A percentile compares a stretch with the other conserved stretches of the same genome.
phyloP scores from a whole-genome alignment of 1,140 invertebrate genomes.

The Nephotettix cincticeps region DNA sequence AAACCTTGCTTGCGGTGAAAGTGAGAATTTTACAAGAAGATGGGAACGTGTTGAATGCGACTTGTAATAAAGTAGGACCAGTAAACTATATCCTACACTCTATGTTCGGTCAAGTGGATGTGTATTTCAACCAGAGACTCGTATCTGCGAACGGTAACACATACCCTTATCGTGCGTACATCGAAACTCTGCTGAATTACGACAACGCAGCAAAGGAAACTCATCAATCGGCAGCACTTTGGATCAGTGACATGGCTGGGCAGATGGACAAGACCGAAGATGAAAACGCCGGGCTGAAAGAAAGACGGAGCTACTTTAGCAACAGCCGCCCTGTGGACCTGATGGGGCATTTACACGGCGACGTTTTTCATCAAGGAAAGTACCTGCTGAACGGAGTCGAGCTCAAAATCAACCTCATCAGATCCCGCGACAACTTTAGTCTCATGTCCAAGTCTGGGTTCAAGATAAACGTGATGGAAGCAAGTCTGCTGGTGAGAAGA shows the following conservation, averaged over 20 bases:
- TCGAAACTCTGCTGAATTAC: constrained; percentile 32
- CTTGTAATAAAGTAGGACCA: not conserved
- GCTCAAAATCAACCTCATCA: constrained; percentile 43
- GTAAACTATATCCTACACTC: constrained; percentile 32
- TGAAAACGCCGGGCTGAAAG: not conserved
- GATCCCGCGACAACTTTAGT: constrained; percentile 44
- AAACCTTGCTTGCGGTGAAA: constrained; percentile 46
- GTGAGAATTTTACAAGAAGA: constrained; percentile 39
- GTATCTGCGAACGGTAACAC: constrained; percentile 28
- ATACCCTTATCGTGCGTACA: constrained; percentile 23
- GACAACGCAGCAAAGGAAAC: constrained; percentile 13
- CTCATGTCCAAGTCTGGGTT: constrained; percentile 38
- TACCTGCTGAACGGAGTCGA: constrained; percentile 48
- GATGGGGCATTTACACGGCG: constrained; percentile 19
- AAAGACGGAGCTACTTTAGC: not conserved
- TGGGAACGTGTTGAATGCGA: constrained; percentile 2
- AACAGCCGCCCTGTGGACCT: not conserved
- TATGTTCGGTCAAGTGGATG: constrained; percentile 29
- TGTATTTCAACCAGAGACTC: constrained; percentile 31
- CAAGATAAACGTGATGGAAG: constrained; percentile 40
- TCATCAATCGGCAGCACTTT: constrained; percentile 16
- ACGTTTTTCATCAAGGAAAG: constrained; percentile 46
- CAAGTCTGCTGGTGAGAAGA: constrained; percentile 38
- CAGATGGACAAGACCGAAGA: not conserved
- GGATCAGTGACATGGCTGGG: constrained; percentile 9